phyloP scores from a whole-genome alignment of 2,888 invertebrate species.

The Drosophila antonietae region DNA sequence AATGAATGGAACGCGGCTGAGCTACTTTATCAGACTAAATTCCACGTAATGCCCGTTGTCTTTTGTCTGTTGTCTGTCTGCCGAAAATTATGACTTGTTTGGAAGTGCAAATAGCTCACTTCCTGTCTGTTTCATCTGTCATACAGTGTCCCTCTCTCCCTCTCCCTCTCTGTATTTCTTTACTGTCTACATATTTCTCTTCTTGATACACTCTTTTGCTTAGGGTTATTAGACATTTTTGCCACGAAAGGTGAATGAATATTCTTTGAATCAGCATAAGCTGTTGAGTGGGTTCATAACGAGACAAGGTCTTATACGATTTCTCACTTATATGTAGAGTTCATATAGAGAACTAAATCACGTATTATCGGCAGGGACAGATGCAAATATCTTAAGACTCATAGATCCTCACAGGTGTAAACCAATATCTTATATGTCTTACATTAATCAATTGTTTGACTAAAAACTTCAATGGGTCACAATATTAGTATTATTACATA shows the following conservation, averaged over 20 bases:
- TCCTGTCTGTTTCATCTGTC: slow-evolving; percentile 58
- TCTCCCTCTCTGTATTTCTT: neutral
- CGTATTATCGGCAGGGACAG: neutral
- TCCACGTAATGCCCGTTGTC: slow-evolving; percentile 62
- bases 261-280: neutral
- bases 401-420: neutral
- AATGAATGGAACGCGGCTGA: slow-evolving; percentile 56
- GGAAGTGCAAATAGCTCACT: slow-evolving; percentile 79
- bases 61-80: slow-evolving; percentile 58
- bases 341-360: neutral
- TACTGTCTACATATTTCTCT: neutral
- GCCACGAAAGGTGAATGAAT: neutral
- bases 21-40: slow-evolving; percentile 63
- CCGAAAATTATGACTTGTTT: slow-evolving; percentile 80
- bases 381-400: neutral
- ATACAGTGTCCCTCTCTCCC: neutral
- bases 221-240: neutral
- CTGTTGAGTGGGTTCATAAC: neutral
- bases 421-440: neutral
- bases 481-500: too few species aligned
- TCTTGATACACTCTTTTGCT: slow-evolving; percentile 4
- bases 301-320: neutral
- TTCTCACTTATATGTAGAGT: neutral
- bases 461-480: too few species aligned
- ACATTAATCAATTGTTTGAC: neutral